Evolutionary conservation across 2,113 vertebrate species (phyloP), one percentile per base, ranked within the genome.

Genomic region (Cyprinodon brontotheroides): DNA sequence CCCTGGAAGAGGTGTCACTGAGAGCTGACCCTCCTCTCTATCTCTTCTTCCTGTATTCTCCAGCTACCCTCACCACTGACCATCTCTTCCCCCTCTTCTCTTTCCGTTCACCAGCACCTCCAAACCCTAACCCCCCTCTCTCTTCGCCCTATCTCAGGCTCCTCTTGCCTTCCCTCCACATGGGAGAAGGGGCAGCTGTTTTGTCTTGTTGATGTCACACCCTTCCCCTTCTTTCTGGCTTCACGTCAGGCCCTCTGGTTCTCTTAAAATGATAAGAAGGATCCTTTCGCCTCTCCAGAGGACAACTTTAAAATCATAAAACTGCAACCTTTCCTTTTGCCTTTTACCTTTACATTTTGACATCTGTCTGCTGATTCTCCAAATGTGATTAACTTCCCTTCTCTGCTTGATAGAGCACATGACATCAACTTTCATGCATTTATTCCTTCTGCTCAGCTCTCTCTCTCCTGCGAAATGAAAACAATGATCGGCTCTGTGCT

Each of bases 141-240:
- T 14, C 85, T 72, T 57, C 67, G 15, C 75, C 48, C 62, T 43
- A 68, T 38, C 71, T 59, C 87, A 65, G 80, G 60, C 77, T 86
- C 81, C 82, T 76, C 78, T 86, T 70, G 71, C 78, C 38, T 71
- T 75, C 74, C 77, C 87, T 79, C 76, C 67, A 77, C 38, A 50
- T 66, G 84, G 80, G 81, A 83, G 78, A 86, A 87, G 77, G 76
- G 87, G 89, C 93, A 94, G 92, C 93, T 94, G 93, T 91, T 92
- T 91, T 84, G 86, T 84, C 77, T 87, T 45, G 83, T 85, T 91
- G 90, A 87, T 87, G 81, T 89, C 86, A 89, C 84, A 80, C 84
- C 89, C 89, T 84, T 90, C 92, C 92, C 88, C 78, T 89, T 83
- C 82, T 61, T 65, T 83, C 83, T 87, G 89, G 90, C 89, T 88